phyloP scores from a whole-genome alignment of 1,140 invertebrate genomes.

The Meloidogyne exigua region DNA sequence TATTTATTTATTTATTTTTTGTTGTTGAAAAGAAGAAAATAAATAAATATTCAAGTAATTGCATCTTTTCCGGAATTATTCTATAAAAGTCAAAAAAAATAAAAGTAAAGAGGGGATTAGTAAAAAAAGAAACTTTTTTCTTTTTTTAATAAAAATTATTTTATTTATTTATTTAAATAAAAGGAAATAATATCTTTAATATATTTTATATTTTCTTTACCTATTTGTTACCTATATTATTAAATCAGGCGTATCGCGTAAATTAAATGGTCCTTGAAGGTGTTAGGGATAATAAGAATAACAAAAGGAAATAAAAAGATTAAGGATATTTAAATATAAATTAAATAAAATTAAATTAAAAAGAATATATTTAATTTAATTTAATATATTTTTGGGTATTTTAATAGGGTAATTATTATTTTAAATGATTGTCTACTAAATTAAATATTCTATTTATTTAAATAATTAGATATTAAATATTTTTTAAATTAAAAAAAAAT shows the following conservation, averaged over 20 bases:
- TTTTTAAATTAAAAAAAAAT: no score
- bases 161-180: not conserved
- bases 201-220: not conserved
- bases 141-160: no score
- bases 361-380: not conserved
- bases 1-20: not conserved
- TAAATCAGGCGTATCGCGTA: not conserved
- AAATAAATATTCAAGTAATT: conserved; percentile 1
- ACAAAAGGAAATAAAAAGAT: not conserved
- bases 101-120: not conserved
- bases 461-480: no score
- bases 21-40: not conserved
- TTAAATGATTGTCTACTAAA: no score
- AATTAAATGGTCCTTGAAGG: conserved; percentile 9
- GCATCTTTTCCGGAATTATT: not conserved
- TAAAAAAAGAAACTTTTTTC: not conserved
- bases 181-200: not conserved
- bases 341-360: conserved; percentile 2
- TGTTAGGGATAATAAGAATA: not conserved
- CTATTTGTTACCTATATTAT: no score
- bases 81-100: conserved; percentile 7
- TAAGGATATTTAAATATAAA: not conserved
- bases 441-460: no score
- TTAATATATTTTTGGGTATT: no score
- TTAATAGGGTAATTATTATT: no score